Evolutionary conservation across 2,113 vertebrate genomes (phyloP), one percentile per base, ranked within the genome.

Genomic region (Phrynocephalus versicolor): DNA sequence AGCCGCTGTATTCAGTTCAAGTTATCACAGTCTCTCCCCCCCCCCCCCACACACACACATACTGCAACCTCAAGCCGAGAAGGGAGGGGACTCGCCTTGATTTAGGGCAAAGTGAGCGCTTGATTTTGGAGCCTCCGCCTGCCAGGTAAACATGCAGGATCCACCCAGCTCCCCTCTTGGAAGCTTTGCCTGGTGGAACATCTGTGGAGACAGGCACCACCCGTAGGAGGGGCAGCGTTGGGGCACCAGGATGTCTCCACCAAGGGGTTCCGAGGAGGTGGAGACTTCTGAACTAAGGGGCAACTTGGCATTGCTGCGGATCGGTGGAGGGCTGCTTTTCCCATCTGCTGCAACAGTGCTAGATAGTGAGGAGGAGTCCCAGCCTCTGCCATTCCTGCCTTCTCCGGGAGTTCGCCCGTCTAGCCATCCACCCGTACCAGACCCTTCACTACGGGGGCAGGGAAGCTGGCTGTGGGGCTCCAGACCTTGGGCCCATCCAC

Each of bases 21-120:
- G 77, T 39, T 89, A 93, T 95, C 96, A 94, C 94, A 93, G 94
- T 95, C 89, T 93, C 60, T 89, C 94, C 93, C 91, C 92, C 91
- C 92, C 88, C 73, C 83, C 86, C 81, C 81, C 81, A n/a, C n/a
- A n/a, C n/a, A n/a, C n/a, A n/a, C n/a, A n/a, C n/a, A n/a, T n/a
- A 35, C 67, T 18, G 35, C 76, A 12, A 60, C 35, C 70, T 74
- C 21, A 4, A 55, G 55, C 15, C 16, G 45, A 35, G 37, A 5
- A 39, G 27, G 72, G 73, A 58, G 74, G 39, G 45, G 18, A 25
- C 37, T n/a, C 25, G 1, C 4, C 39, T 18, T 21, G 35, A 27
- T 12, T 25, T 14, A 25, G 33, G 33, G 37, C 41, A 23, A 19
- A 37, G 55, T 3, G 8, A 65, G 30, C 55, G 67, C n/a, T 3